Base-by-base conservation (phyloP, 2,113 vertebrate species). In the zebrafish (Danio rerio) region DNA sequence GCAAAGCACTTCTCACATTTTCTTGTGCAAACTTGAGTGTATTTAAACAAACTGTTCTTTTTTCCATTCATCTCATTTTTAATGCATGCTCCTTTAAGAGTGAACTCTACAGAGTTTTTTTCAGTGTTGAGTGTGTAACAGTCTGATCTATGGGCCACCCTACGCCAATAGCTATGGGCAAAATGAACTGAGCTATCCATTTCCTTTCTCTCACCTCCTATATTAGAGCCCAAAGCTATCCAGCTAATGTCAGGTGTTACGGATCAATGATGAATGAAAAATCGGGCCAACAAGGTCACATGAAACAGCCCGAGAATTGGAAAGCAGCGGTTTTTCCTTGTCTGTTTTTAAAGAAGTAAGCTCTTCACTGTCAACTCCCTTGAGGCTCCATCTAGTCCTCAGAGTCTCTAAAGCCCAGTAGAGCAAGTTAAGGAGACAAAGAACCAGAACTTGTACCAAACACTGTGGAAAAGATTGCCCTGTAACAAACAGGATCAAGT, bases 201-300 rank as follows among this genome's bases (percentile, higher is more conserved):
- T 87, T 86, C 80, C 81, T 74, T 80, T 42, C 59, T 13, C 62
- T 86, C 81, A 78, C 75, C 69, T 49, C 80, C 85, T 75, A 83
- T 89, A 88, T 90, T 89, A 85, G 84, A 75, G 87, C 89, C 87
- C 85, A 62, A 20, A 89, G 91, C 83, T 81, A 82, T 82, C 62
- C 81, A 74, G 80, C 61, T 78, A 79, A 68, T 9, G 21, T 80
- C 77, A 79, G 77, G 77, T 79, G 77, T 80, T 83, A 81, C 71
- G 63, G 81, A 84, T 84, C 87, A 79, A 59, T 92, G 91, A 88
- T 87, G 85, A 89, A 90, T 88, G 90, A 90, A 89, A 88, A 85
- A 84, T 80, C 83, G 68, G 81, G 86, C 55, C 71, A 13, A 66
- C 11, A 69, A 78, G 58, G 86, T 85, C 69, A 81, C 75, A 11